Conservation (phyloP, 1,140 invertebrate species). For the Hypsibius dujardini region DNA sequence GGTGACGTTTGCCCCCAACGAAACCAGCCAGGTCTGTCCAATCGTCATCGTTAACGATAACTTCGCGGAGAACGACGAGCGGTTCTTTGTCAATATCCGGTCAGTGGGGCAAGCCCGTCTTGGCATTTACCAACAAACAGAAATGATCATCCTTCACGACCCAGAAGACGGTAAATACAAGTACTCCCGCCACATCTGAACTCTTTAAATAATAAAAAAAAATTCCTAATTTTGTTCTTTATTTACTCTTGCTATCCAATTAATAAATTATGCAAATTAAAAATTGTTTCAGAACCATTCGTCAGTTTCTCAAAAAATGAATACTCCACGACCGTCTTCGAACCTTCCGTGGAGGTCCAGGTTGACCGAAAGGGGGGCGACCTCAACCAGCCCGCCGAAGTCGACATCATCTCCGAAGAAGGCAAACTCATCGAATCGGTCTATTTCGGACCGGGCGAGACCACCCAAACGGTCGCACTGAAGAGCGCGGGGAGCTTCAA, state of each 20-base stretch:
- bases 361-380: conserved; percentile 8
- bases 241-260: too few species aligned
- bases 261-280: too few species aligned
- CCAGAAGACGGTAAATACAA: neutral
- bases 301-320: neutral
- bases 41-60: conserved; percentile 12
- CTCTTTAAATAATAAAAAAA: too few species aligned
- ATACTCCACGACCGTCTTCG: neutral
- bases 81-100: conserved; percentile 7
- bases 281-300: neutral
- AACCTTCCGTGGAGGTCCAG: neutral
- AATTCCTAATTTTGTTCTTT: too few species aligned
- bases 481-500: neutral
- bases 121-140: neutral
- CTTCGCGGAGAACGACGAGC: neutral
- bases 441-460: conserved; percentile 5
- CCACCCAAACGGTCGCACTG: neutral
- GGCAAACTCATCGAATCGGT: neutral
- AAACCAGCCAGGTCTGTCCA: neutral
- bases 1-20: neutral
- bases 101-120: neutral
- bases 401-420: neutral
- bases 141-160: neutral
- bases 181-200: too few species aligned
- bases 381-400: conserved; percentile 1